Evolutionary conservation across 2,797 vertebrate genomes (phyloP), one percentile per base, ranked within the genome.

Genomic region (Cyclura pinguis): DNA sequence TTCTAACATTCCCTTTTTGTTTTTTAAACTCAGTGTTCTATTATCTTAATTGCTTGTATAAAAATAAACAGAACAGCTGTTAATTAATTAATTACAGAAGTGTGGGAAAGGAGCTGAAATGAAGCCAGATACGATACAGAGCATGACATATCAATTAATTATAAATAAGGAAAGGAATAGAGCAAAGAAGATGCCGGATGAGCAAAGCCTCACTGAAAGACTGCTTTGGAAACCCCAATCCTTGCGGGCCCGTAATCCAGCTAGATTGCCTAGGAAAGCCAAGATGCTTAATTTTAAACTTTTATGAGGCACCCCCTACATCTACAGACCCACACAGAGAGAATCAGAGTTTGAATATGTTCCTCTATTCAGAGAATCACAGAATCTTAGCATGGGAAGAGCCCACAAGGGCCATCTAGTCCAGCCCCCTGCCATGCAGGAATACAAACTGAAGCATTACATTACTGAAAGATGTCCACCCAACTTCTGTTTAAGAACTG

Each of bases 21-120:
- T 64, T 81, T 95, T 96, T 97, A 97, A 98, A 98, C 96, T 97
- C 98, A 97, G 97, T 96, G 91, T 97, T 95, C 97, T 97, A 96
- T 97, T 98, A 97, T 96, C 85, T 97, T 97, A 97, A 96, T 96
- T 91, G 96, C 80, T 35, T 91, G 85, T 97, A 97, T 96, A 97
- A 98, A 97, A 98, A 97, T 93, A 95, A 98, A 94, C 83, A 85
- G 90, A 94, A 92, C 42, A 92, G 97, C 83, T 97, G 97, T 97
- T 98, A 98, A 97, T 98, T 97, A 97, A 97, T 98, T 98, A 98
- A 97, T 98, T 97, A 97, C 96, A 97, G 96, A 96, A 95, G 95
- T 96, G 91, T 95, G 90, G 91, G 59, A 90, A 90, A 62, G 22
- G 77, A 72, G 88, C 59, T 84, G 93, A 91, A 89, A 89, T 62